Percentiles rank a stretch among this genome's conserved stretches.
Evolutionary conservation across 1,140 invertebrate species (phyloP).

Genomic region (Ostrea denselamellosa): DNA sequence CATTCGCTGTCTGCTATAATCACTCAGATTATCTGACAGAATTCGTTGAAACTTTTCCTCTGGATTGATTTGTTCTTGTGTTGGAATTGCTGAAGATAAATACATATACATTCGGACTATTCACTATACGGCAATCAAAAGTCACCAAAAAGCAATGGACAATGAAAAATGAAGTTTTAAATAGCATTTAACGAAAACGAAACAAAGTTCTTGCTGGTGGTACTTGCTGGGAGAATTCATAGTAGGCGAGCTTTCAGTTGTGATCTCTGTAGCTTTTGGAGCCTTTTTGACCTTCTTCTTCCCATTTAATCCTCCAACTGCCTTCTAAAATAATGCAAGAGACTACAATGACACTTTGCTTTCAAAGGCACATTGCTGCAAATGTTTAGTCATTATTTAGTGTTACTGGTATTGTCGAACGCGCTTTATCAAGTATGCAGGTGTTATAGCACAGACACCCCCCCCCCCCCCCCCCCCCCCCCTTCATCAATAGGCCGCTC

Average conservation of each 20-base stretch:
- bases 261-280: slow-evolving; percentile 49
- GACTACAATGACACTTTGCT: too few species aligned
- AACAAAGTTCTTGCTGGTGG: neutral
- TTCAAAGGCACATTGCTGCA: too few species aligned
- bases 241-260: neutral
- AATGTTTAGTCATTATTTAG: too few species aligned
- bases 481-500: too few species aligned
- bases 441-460: neutral
- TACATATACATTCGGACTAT: too few species aligned
- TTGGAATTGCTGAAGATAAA: neutral
- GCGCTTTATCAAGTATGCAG: neutral
- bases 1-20: slow-evolving; percentile 70
- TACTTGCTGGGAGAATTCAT: slow-evolving; percentile 1
- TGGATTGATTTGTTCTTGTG: slow-evolving; percentile 49
- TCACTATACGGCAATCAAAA: too few species aligned
- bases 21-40: slow-evolving; percentile 60
- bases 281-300: slow-evolving; percentile 43
- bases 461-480: too few species aligned
- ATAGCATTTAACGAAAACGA: too few species aligned
- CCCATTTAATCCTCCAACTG: neutral
- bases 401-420: too few species aligned
- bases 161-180: too few species aligned
- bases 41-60: slow-evolving; percentile 59
- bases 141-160: too few species aligned
- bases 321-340: neutral